A percentile compares a stretch with the other conserved stretches of the same genome.
These are phyloP conservation scores for Alces alces DNA, from an alignment of 2,113 vertebrate genomes.

Conservation along the genomic window DNA sequence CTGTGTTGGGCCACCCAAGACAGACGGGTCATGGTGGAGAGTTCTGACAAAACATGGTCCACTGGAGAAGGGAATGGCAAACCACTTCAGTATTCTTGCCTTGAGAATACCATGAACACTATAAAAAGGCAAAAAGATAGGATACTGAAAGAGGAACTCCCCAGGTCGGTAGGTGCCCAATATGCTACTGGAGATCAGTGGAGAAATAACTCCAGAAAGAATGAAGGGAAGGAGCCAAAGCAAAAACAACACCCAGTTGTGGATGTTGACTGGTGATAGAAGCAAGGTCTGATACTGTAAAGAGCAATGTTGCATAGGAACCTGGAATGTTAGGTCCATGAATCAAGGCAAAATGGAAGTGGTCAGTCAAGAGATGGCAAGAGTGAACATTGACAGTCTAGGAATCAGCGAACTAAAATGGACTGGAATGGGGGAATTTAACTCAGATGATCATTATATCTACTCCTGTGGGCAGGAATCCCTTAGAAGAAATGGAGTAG, in stretches of 20 bases:
- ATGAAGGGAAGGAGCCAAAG: not conserved
- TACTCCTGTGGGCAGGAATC: not conserved
- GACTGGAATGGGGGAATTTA: not conserved
- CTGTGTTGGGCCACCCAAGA: not conserved
- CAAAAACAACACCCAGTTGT: not conserved
- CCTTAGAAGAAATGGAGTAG: not conserved
- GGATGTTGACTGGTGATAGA: not conserved
- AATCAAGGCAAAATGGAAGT: not conserved
- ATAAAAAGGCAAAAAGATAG: not conserved
- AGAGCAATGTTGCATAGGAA: not conserved
- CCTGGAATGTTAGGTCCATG: not conserved
- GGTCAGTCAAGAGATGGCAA: not conserved
- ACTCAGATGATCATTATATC: not conserved
- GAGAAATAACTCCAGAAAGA: not conserved
- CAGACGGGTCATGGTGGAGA: not conserved
- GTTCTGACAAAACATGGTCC: not conserved
- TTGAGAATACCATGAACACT: not conserved
- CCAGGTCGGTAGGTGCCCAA: accelerated
- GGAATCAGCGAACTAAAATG: not conserved
- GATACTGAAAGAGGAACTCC: not conserved
- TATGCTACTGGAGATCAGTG: not conserved
- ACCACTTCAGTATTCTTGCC: not conserved
- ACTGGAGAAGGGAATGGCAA: not conserved
- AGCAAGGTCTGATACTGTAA: not conserved
- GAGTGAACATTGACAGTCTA: accelerated